Percentiles rank a stretch among this genome's conserved stretches.
Conservation (phyloP, 2,797 vertebrate genomes). For the Phataginus tricuspis region DNA sequence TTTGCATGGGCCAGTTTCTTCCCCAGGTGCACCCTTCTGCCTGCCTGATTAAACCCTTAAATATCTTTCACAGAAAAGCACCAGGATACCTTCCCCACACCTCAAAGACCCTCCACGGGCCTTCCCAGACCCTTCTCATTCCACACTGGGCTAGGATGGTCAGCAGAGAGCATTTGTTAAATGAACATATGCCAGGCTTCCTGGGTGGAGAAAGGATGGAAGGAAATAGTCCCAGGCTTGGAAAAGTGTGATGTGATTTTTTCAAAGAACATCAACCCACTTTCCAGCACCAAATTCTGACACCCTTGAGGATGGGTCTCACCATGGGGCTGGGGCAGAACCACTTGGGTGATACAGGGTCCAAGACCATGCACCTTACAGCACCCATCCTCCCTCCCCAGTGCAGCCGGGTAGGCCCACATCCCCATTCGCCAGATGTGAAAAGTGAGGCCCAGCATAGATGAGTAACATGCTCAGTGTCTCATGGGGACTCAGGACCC, state of each 20-base stretch:
- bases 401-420: too few relatives aligned
- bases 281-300: not conserved
- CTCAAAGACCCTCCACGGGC: not conserved
- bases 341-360: not conserved
- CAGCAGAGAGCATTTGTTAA: not conserved
- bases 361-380: not conserved
- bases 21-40: not conserved
- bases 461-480: not conserved
- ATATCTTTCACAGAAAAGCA: not conserved
- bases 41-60: not conserved
- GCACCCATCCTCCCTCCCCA: too few relatives aligned
- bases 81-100: not conserved
- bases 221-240: not conserved
- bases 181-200: not conserved
- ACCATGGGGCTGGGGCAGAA: not conserved
- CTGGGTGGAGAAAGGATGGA: not conserved
- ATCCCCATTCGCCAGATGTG: not conserved
- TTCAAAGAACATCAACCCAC: not conserved
- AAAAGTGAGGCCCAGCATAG: not conserved
- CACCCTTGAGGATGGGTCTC: not conserved
- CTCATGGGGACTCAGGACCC: not conserved
- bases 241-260: not conserved
- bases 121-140: not conserved
- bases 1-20: not conserved
- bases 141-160: fast-evolving